phyloP scores from a whole-genome alignment of 1,140 invertebrate genomes.

The Drosophila neocordata region DNA sequence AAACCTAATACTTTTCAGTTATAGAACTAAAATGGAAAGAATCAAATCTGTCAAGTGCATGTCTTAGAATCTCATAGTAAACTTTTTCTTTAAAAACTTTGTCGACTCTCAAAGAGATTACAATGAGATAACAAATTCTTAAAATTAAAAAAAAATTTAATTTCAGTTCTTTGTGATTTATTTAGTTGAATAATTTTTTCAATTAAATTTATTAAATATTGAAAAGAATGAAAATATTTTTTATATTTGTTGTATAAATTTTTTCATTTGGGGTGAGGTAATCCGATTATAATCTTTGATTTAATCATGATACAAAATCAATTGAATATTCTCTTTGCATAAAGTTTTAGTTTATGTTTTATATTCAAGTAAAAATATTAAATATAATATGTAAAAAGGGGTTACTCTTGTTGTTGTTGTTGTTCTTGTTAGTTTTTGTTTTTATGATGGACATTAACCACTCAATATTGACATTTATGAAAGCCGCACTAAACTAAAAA shows the following conservation, averaged over 20 bases:
- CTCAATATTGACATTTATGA: conserved; percentile 16
- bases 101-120: too few relatives aligned
- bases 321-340: conserved; percentile 5
- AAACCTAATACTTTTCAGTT: too few relatives aligned
- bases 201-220: not conserved
- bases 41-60: too few relatives aligned
- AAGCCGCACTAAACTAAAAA: conserved; percentile 7
- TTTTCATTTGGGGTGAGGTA: not conserved
- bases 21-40: too few relatives aligned
- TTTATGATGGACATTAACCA: conserved; percentile 6
- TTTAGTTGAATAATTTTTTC: not conserved
- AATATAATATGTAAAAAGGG: not conserved
- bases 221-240: not conserved
- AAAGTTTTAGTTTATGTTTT: not conserved
- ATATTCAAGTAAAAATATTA: not conserved
- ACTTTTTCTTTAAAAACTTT: too few relatives aligned
- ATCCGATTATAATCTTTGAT: not conserved
- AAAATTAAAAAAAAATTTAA: too few relatives aligned
- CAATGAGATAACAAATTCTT: too few relatives aligned
- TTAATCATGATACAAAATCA: not conserved
- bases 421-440: not conserved
- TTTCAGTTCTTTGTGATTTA: too few relatives aligned
- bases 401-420: too few relatives aligned
- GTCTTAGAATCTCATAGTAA: too few relatives aligned
- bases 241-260: not conserved